Percentiles rank a stretch among this genome's conserved stretches.
phyloP scores from a whole-genome alignment of 1,140 invertebrate species.

The Ylistrum balloti region DNA sequence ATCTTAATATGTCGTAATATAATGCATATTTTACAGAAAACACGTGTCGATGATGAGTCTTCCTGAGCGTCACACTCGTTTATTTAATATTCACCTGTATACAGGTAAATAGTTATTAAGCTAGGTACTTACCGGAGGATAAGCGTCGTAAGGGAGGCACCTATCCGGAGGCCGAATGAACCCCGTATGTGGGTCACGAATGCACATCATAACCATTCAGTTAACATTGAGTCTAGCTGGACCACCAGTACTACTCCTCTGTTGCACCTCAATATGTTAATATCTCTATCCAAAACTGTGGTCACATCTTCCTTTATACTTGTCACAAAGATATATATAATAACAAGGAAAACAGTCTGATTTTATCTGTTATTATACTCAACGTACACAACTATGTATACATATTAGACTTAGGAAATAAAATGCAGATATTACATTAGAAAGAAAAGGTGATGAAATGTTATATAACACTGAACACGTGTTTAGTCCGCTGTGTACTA shows the following conservation, averaged over 20 bases:
- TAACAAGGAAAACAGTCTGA: background rate
- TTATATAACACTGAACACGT: background rate
- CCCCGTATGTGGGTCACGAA: constrained; percentile 59
- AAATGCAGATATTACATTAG: background rate
- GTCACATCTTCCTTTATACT: background rate
- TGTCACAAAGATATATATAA: no score
- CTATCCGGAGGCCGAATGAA: constrained; percentile 58
- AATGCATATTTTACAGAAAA: background rate
- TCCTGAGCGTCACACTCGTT: background rate
- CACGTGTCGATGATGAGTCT: background rate
- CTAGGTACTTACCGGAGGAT: constrained; percentile 58
- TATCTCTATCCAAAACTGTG: background rate
- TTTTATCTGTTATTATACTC: background rate
- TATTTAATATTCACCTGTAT: background rate
- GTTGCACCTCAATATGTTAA: background rate
- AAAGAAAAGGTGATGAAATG: background rate
- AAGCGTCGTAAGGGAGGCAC: constrained; percentile 58
- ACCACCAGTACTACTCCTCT: background rate
- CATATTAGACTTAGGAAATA: background rate
- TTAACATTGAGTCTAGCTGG: background rate
- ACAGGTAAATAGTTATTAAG: background rate
- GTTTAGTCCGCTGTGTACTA: background rate
- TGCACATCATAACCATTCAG: constrained; percentile 58
- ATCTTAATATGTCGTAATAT: background rate
- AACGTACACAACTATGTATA: background rate